Percentiles rank a stretch among this genome's conserved stretches.
Conservation (phyloP, 1,140 invertebrate genomes). For the Lamellibrachia luymesi region DNA sequence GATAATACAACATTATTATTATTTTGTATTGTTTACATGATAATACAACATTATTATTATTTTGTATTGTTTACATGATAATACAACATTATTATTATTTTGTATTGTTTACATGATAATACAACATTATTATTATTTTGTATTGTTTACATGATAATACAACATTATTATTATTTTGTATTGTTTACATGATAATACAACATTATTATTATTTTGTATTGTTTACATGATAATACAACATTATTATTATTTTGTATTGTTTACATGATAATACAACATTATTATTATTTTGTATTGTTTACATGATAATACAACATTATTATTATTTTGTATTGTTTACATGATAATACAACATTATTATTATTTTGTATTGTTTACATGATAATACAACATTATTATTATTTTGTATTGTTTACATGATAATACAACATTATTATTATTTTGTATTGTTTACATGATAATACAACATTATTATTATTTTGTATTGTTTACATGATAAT, state of each 20-base stretch:
- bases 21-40: neutral
- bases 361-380: neutral
- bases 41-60: neutral
- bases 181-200: neutral
- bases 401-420: neutral
- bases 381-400: neutral
- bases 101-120: neutral
- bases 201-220: neutral
- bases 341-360: neutral
- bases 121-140: neutral
- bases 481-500: neutral
- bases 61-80: neutral
- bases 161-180: neutral
- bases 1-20: neutral
- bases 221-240: neutral
- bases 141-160: neutral
- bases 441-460: neutral
- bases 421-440: neutral
- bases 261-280: neutral
- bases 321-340: neutral
- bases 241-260: neutral
- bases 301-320: neutral
- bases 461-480: neutral
- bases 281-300: neutral
- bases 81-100: neutral